These are phyloP conservation scores for Chirona hameri DNA, from an alignment of 2,888 invertebrate genomes.

Conservation along the genomic window DNA sequence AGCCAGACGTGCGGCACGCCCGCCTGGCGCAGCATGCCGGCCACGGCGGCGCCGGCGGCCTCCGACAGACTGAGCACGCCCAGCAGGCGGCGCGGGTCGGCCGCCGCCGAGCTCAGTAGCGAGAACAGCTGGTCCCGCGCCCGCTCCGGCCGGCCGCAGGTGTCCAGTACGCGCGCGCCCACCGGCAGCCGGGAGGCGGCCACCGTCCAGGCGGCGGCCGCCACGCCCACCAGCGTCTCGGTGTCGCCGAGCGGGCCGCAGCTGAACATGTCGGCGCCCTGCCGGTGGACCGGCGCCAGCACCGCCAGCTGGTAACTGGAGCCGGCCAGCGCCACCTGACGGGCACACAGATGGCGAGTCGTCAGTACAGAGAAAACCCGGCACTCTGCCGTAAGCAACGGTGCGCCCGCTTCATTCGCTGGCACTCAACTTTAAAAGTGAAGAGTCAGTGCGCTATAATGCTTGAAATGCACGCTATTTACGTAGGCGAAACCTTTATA, in stretches of 20 bases:
- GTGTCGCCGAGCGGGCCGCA: constrained; percentile 47
- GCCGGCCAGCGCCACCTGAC: neutral
- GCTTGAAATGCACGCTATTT: no score
- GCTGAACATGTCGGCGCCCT: constrained; percentile 43
- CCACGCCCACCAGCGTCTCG: constrained; percentile 46
- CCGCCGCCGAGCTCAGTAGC: constrained; percentile 45
- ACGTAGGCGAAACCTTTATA: no score
- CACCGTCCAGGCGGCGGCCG: constrained; percentile 49
- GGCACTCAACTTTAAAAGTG: no score
- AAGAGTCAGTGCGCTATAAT: no score
- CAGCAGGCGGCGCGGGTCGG: constrained; percentile 42
- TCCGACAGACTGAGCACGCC: constrained; percentile 46
- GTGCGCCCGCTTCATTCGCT: no score
- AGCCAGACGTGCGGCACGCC: constrained; percentile 46
- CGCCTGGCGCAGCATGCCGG: constrained; percentile 44
- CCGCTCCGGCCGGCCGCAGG: constrained; percentile 45
- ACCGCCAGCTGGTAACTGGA: constrained; percentile 23
- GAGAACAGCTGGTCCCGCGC: constrained; percentile 47
- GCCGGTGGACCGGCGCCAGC: constrained; percentile 42
- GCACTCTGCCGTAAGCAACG: no score
- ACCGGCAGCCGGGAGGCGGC: constrained; percentile 41
- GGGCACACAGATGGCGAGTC: neutral
- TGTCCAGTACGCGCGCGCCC: constrained; percentile 48
- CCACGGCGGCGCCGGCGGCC: constrained; percentile 45
- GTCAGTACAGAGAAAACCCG: no score